phyloP scores from a whole-genome alignment of 2,888 invertebrate genomes.

The Mythimna impura region DNA sequence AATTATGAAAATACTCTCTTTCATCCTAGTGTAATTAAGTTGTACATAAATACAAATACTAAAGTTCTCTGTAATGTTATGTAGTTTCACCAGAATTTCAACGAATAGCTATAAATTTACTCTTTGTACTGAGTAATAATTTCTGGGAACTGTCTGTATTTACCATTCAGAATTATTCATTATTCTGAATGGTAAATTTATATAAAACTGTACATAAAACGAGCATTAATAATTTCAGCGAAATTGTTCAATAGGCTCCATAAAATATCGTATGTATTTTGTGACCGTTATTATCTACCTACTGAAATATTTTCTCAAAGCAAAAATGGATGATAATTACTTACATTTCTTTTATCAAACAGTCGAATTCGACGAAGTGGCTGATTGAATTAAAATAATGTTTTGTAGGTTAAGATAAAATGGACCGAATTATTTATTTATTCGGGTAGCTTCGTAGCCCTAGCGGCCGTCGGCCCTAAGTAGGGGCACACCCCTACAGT shows the following conservation, averaged over 20 bases:
- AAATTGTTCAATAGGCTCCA: not conserved
- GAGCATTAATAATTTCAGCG: not conserved
- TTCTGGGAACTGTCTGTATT: not conserved
- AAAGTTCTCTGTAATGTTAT: not conserved
- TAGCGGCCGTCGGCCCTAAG: no score
- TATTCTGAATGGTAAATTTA: not conserved
- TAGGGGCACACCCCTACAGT: no score
- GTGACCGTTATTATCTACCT: not conserved
- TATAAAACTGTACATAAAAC: constrained; percentile 1
- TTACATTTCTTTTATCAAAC: not conserved
- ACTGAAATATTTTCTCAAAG: not conserved
- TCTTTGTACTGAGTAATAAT: not conserved
- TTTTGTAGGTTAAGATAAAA: no score
- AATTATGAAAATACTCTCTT: not conserved
- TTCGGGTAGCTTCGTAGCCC: no score
- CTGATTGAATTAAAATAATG: not conserved
- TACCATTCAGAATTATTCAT: not conserved
- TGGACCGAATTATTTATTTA: not conserved
- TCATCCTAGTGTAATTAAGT: not conserved
- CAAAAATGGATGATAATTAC: not conserved
- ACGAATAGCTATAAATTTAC: not conserved
- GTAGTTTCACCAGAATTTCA: constrained; percentile 8
- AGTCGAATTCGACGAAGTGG: not conserved
- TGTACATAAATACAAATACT: not conserved
- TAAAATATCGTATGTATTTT: not conserved